phyloP scores from a whole-genome alignment of 2,888 invertebrate species.

The Apantesis nais region DNA sequence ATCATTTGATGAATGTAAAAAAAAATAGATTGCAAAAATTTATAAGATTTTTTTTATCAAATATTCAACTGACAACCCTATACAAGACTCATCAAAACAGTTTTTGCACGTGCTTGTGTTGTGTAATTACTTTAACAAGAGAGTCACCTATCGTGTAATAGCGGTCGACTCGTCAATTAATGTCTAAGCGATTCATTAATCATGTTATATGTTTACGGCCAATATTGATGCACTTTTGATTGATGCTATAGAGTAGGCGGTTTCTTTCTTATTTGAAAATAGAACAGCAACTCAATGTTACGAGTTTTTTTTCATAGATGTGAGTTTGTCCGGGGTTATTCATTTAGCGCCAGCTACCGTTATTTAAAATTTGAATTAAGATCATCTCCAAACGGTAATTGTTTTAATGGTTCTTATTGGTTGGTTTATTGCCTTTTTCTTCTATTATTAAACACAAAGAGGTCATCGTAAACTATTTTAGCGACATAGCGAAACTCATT shows the following conservation, averaged over 20 bases:
- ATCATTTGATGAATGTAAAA: too few relatives aligned
- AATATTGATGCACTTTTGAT: slow-evolving; percentile 48
- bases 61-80: slow-evolving; percentile 5
- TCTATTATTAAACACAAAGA: not conserved
- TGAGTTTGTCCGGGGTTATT: slow-evolving; percentile 30
- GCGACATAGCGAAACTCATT: too few relatives aligned
- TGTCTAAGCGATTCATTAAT: slow-evolving; percentile 62
- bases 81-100: slow-evolving; percentile 20
- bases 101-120: slow-evolving; percentile 45
- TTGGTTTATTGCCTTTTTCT: not conserved
- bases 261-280: slow-evolving; percentile 27
- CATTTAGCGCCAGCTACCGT: slow-evolving; percentile 46
- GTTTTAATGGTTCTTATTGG: slow-evolving; percentile 3
- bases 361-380: slow-evolving; percentile 18
- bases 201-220: slow-evolving; percentile 50
- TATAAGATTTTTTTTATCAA: too few relatives aligned
- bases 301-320: slow-evolving; percentile 8
- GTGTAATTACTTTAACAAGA: slow-evolving; percentile 53
- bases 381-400: slow-evolving; percentile 1
- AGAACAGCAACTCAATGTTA: slow-evolving; percentile 27
- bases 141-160: slow-evolving; percentile 43
- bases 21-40: too few relatives aligned
- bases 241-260: slow-evolving; percentile 43
- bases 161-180: slow-evolving; percentile 53
- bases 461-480: too few relatives aligned